phyloP scores from a whole-genome alignment of 1,140 invertebrate genomes.

The Berghia stephanieae region DNA sequence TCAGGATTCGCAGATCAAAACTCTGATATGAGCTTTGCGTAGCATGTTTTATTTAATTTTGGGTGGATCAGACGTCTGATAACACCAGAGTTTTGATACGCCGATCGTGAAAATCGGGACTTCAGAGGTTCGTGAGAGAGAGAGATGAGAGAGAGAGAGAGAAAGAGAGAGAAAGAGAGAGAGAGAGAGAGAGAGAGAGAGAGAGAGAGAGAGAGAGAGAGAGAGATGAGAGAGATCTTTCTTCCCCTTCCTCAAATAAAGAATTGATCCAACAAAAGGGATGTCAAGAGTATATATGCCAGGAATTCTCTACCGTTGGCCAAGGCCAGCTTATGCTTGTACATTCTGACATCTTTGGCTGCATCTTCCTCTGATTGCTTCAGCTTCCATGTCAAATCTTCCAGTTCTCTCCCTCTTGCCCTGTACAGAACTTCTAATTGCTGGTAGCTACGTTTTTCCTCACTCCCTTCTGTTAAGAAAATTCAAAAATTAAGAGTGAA shows the following conservation, averaged over 20 bases:
- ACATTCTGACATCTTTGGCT: slow-evolving; percentile 49
- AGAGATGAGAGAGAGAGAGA: too few relatives aligned
- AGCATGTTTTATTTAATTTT: too few relatives aligned
- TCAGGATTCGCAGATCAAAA: too few relatives aligned
- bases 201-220: too few relatives aligned
- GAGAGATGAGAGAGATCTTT: neutral
- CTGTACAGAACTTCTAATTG: slow-evolving; percentile 62
- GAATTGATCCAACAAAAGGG: neutral
- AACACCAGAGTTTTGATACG: too few relatives aligned
- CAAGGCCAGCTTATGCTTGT: slow-evolving; percentile 59
- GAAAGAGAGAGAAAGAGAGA: too few relatives aligned
- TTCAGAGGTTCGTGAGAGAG: too few relatives aligned
- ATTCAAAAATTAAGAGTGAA: too few relatives aligned
- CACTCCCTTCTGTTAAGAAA: slow-evolving; percentile 34
- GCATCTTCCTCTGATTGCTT: slow-evolving; percentile 50
- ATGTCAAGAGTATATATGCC: neutral
- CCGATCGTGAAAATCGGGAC: too few relatives aligned
- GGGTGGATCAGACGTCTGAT: too few relatives aligned
- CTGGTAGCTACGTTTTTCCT: slow-evolving; percentile 42
- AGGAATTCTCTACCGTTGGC: slow-evolving; percentile 46
- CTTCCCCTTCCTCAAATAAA: neutral
- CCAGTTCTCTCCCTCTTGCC: slow-evolving; percentile 57
- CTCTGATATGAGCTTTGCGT: too few relatives aligned
- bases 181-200: too few relatives aligned
- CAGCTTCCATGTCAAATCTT: slow-evolving; percentile 55